phyloP scores from a whole-genome alignment of 2,888 invertebrate genomes.

The Synanthedon formicaeformis region DNA sequence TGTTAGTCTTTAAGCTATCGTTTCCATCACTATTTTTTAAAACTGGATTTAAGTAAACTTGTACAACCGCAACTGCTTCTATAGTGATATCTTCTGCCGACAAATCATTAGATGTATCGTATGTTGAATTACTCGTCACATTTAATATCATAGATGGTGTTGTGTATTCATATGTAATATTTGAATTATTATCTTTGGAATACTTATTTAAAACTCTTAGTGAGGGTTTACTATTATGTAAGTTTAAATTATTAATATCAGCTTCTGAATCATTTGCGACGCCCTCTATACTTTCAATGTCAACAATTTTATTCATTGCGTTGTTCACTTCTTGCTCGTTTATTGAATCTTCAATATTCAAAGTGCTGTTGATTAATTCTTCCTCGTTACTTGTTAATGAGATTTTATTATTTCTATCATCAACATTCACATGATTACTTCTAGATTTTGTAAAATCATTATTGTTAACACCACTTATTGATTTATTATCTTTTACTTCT shows the following conservation, averaged over 20 bases:
- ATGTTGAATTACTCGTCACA: slow-evolving; percentile 1
- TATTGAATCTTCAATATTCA: too few relatives aligned
- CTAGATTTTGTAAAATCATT: too few relatives aligned
- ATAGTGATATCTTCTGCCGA: slow-evolving; percentile 2
- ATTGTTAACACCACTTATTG: too few relatives aligned
- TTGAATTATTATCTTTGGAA: slow-evolving; percentile 8
- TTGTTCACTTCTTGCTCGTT: neutral
- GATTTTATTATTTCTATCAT: too few relatives aligned
- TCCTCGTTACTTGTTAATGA: too few relatives aligned
- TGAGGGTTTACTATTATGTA: too few relatives aligned
- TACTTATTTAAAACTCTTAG: neutral
- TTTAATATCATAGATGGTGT: neutral
- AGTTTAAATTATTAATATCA: neutral
- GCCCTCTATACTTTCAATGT: neutral
- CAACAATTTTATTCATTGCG: neutral
- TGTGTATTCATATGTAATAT: neutral
- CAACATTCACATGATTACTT: too few relatives aligned
- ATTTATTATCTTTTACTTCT: neutral
- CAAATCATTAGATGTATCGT: slow-evolving; percentile 3
- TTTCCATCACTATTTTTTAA: too few relatives aligned
- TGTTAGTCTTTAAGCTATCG: too few relatives aligned
- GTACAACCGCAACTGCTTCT: slow-evolving; percentile 1
- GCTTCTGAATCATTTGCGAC: neutral
- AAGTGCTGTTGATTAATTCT: too few relatives aligned
- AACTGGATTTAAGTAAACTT: neutral